Percentiles rank a stretch among this genome's conserved stretches.
Evolutionary conservation across 2,797 vertebrate genomes (phyloP).

Genomic region (Melanotaenia trifasciata): DNA sequence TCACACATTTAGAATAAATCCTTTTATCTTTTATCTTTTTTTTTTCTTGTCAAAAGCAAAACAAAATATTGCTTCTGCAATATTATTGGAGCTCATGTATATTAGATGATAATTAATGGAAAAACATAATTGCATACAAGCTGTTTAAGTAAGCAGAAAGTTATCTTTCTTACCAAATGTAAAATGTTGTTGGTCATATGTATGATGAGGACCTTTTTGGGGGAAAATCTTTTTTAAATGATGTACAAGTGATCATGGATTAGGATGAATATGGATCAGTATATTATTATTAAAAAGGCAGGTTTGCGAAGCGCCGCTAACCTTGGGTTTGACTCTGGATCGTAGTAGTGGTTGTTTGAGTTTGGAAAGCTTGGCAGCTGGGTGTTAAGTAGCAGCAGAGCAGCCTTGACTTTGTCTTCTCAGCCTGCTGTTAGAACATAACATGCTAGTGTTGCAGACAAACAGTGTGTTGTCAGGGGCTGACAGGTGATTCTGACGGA

Average conservation of each 20-base stretch:
- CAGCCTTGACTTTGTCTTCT: constrained; percentile 69
- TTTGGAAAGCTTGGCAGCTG: constrained; percentile 70
- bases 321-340: constrained; percentile 9
- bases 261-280: neutral
- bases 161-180: neutral
- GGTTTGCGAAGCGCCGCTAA: constrained; percentile 11
- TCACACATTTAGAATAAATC: too few relatives aligned
- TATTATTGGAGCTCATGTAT: neutral
- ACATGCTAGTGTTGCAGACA: constrained; percentile 57
- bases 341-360: constrained; percentile 15
- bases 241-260: neutral
- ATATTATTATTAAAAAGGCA: constrained; percentile 5
- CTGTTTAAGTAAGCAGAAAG: neutral
- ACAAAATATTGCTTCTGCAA: neutral
- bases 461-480: constrained; percentile 63
- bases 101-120: neutral
- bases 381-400: constrained; percentile 45
- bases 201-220: neutral
- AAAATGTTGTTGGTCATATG: neutral
- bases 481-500: constrained; percentile 75
- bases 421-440: constrained; percentile 46
- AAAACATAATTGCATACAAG: neutral
- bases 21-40: neutral
- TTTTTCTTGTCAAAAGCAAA: neutral
- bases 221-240: neutral